Conservation (phyloP, 92 coral and sea anemone species). For the Palythoa caribaeorum region DNA sequence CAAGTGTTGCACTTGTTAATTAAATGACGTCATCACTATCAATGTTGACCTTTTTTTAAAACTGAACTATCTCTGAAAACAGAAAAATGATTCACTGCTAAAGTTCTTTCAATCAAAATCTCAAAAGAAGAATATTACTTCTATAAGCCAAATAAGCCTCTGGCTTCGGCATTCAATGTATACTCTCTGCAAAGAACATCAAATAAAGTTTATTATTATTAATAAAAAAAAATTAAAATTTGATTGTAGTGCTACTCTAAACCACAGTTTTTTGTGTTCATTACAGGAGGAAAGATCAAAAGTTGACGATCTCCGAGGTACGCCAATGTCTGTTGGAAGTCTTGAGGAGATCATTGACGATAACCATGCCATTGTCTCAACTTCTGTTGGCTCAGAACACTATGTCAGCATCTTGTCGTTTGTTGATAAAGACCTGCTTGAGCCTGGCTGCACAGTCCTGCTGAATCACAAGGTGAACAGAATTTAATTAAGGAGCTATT, state of each 20-base stretch:
- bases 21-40: too few relatives aligned
- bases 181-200: too few relatives aligned
- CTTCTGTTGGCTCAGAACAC: slow-evolving; percentile 99
- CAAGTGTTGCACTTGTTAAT: too few relatives aligned
- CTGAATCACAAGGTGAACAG: slow-evolving; percentile 90
- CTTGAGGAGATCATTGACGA: slow-evolving; percentile 99
- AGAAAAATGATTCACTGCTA: too few relatives aligned
- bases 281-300: slow-evolving; percentile 97
- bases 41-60: too few relatives aligned
- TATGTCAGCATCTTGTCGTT: slow-evolving; percentile 98
- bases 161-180: too few relatives aligned
- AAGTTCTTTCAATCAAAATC: too few relatives aligned
- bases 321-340: slow-evolving; percentile 99
- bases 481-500: not conserved
- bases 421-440: slow-evolving; percentile 96
- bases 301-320: slow-evolving; percentile 97
- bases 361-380: slow-evolving; percentile 98
- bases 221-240: too few relatives aligned
- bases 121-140: too few relatives aligned
- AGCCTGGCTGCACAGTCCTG: slow-evolving; percentile 97
- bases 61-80: too few relatives aligned
- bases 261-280: not conserved
- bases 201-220: too few relatives aligned
- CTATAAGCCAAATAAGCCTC: too few relatives aligned
- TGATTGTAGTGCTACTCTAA: not conserved